These are phyloP conservation scores for Callospermophilus lateralis DNA, from an alignment of 2,113 vertebrate genomes.

Conservation along the genomic window DNA sequence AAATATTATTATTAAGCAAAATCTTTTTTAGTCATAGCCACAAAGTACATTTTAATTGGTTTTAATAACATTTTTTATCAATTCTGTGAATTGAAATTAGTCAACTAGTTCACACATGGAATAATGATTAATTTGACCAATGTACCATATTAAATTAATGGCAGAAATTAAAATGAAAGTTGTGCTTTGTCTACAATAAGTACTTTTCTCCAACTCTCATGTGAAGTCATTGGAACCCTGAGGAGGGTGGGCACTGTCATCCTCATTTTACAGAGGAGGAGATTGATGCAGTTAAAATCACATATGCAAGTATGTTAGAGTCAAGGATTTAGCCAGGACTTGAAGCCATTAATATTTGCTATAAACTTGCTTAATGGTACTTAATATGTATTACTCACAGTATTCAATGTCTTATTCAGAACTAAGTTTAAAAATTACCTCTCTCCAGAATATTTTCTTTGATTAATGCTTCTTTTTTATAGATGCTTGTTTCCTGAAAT, in stretches of 20 bases:
- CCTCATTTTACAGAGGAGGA: neutral
- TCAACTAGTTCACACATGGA: neutral
- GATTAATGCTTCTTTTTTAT: neutral
- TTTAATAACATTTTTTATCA: neutral
- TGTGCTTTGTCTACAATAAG: neutral
- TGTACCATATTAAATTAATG: neutral
- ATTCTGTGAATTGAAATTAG: neutral
- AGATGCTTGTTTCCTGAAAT: neutral
- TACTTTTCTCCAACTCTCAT: neutral
- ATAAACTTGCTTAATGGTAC: neutral
- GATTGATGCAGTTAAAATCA: neutral
- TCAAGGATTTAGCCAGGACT: neutral
- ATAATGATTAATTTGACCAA: neutral
- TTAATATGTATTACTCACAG: neutral
- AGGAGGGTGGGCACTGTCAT: neutral
- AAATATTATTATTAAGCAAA: neutral
- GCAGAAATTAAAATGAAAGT: neutral
- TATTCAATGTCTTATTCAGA: neutral
- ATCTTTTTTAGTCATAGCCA: neutral
- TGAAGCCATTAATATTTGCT: neutral
- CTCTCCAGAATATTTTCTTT: slow-evolving; percentile 11
- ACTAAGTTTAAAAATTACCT: neutral
- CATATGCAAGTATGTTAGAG: neutral
- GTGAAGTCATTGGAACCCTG: neutral
- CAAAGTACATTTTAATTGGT: neutral